Percentiles rank a stretch among this genome's conserved stretches.
Evolutionary conservation across 1,140 invertebrate species (phyloP).

Genomic region (Brachionus koreanus): DNA sequence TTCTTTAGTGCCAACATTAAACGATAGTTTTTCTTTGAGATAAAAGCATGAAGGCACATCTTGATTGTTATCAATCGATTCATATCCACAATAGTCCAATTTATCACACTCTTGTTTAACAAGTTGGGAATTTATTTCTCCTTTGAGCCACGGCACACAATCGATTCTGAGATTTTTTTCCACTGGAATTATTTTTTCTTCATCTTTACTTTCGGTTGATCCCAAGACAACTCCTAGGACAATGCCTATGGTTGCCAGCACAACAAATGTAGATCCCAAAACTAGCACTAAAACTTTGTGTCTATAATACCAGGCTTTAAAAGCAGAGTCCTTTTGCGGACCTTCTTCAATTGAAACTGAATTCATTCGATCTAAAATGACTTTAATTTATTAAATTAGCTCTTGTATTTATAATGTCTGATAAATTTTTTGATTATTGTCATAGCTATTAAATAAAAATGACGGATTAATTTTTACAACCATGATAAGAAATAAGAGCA

Average conservation of each 20-base stretch:
- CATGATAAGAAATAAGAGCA: not conserved
- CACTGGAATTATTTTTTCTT: not conserved
- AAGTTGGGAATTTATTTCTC: not conserved
- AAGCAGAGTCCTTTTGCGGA: not conserved
- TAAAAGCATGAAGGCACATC: constrained; percentile 27
- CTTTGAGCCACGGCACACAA: constrained; percentile 30
- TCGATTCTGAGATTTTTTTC: not conserved
- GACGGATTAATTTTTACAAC: not conserved
- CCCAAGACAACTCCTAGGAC: not conserved
- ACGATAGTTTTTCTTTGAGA: not conserved
- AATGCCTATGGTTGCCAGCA: not conserved
- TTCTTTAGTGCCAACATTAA: not conserved
- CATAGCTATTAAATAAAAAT: not conserved
- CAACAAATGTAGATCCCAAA: not conserved
- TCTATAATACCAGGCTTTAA: not conserved
- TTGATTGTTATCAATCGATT: constrained; percentile 17
- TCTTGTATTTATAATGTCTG: not conserved
- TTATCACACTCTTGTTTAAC: constrained; percentile 3
- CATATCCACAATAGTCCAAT: not conserved
- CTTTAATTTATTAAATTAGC: not conserved
- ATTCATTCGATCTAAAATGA: not conserved
- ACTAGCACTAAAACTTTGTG: constrained; percentile 13
- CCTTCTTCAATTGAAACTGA: not conserved
- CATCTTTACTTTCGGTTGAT: not conserved
- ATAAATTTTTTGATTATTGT: not conserved